Conservation (phyloP, 1,140 invertebrate genomes). For the Drosophila lini region DNA sequence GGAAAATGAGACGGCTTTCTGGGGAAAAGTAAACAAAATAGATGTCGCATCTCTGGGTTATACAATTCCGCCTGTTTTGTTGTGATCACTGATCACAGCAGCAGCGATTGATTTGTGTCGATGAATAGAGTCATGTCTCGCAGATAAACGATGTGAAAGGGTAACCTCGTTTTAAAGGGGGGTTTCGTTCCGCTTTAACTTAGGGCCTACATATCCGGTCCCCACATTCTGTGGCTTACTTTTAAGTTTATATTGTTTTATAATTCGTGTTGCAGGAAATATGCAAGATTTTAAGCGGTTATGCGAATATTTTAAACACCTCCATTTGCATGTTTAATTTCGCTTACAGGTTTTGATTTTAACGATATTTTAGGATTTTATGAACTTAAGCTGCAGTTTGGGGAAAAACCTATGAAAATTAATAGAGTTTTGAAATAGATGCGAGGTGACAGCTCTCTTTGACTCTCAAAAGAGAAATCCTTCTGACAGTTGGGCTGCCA, state of each 20-base stretch:
- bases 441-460: neutral
- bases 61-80: constrained; percentile 24
- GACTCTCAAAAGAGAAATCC: too few species aligned
- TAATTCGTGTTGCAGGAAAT: neutral
- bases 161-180: neutral
- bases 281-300: neutral
- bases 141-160: constrained; percentile 3
- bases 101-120: constrained; percentile 11
- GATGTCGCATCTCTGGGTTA: constrained; percentile 38
- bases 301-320: constrained; percentile 3
- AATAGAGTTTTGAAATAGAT: neutral
- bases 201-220: neutral
- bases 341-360: neutral
- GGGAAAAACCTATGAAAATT: neutral
- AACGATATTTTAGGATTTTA: neutral
- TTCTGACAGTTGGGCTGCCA: neutral
- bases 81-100: constrained; percentile 5
- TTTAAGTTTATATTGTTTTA: neutral
- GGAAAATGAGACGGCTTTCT: constrained; percentile 36
- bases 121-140: constrained; percentile 25
- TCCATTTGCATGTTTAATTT: neutral
- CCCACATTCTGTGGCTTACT: neutral
- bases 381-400: neutral
- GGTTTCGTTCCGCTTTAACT: neutral
- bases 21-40: constrained; percentile 32